Evolutionary conservation across 2,888 invertebrate genomes (phyloP).

Genomic region (Rotaria macrura): DNA sequence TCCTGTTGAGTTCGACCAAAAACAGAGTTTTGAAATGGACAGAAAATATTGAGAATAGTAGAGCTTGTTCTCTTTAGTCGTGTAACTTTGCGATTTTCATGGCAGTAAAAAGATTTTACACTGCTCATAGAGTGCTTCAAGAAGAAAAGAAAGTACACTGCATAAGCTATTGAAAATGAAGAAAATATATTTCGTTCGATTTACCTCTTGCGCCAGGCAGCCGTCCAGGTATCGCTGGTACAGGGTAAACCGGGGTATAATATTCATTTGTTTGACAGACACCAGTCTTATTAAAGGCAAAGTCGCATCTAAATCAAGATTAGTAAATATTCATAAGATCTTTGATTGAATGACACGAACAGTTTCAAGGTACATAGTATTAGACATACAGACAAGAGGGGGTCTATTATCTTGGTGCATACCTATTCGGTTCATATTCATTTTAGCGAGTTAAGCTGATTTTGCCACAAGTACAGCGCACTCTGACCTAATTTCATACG

Average conservation of each 20-base stretch:
- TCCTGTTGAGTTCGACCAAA: background rate
- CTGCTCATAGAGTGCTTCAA: slow-evolving; percentile 6
- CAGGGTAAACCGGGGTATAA: background rate
- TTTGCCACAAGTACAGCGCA: no score
- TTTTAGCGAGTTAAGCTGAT: no score
- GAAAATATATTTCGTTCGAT: background rate
- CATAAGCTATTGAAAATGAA: background rate
- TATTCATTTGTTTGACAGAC: slow-evolving; percentile 20
- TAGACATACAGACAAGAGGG: no score
- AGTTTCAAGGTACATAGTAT: no score
- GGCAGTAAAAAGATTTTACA: slow-evolving; percentile 24
- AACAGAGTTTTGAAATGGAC: background rate
- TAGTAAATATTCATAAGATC: no score
- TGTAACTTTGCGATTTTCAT: slow-evolving; percentile 16
- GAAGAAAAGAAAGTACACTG: background rate
- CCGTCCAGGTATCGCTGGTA: background rate
- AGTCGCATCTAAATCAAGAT: slow-evolving; percentile 25
- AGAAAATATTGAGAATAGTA: no score
- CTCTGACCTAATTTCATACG: no score
- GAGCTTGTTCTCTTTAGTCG: background rate
- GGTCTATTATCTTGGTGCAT: no score
- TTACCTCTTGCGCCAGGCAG: background rate
- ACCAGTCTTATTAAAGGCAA: background rate
- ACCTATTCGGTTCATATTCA: no score
- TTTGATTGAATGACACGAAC: no score